Evolutionary conservation across 2,797 vertebrate genomes (phyloP), one percentile per base, ranked within the genome.

Genomic region (Acipenser transmontanus): DNA sequence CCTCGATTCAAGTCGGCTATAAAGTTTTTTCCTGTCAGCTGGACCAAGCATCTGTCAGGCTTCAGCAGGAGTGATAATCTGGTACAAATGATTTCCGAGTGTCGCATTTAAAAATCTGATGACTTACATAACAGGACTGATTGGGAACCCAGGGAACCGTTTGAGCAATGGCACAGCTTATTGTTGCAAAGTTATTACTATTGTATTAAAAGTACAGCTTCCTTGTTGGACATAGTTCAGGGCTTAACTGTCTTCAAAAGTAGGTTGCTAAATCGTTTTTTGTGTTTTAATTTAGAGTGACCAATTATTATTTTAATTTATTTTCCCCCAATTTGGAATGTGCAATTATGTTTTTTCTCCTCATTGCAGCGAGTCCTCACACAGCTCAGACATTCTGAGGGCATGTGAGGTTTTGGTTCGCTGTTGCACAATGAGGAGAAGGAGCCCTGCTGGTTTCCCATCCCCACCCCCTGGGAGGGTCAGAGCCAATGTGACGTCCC

Each of bases 1-100:
- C 94, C 90, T 85, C 87, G 91, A 92, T 96, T 94, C 96, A 97
- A 93, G 91, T 92, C 85, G 94, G 93, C 91, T 93, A 96, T 98
- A 99, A 98, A 98, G 93, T 95, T 96, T 96, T 88, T 88, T 90
- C 88, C 84, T 92, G 98, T 96, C 97, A 99, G 97, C 97, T 99
- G 97, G 95, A 97, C 93, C 88, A 88, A 94, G 96, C 97, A 98
- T 98, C 97, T 99, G 97, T 96, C 95, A 88, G 94, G 94, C 91
- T 91, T 92, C 81, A 89, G 92, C 91, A 84, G 78, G 85, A 87
- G 85, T 89, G 91, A 94, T 97, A 95, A 97, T 93, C 93, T 93
- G 93, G 89, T 93, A 93, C 91, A 93, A 95, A 96, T 93, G 92
- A 91, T 91, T 92, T 93, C 91, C 83, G 91, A 91, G 91, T 90